These are phyloP conservation scores for Delichon dasypus DNA, from an alignment of 2,797 vertebrate species.

Conservation along the genomic window DNA sequence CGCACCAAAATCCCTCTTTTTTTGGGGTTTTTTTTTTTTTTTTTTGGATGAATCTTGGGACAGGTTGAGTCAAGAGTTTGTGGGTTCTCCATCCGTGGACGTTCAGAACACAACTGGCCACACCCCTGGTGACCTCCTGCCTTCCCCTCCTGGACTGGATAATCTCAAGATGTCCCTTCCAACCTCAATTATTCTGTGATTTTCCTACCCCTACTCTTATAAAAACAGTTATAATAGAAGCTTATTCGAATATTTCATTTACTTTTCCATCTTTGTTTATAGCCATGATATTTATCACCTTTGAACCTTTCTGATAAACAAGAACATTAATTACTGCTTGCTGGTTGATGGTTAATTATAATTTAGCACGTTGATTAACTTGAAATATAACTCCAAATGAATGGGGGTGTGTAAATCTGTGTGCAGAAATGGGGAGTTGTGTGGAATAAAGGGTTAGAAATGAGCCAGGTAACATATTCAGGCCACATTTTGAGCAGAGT, in stretches of 20 bases:
- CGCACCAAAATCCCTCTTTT: rapidly evolving
- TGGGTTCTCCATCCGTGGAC: background rate
- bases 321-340: background rate
- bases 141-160: background rate
- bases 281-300: background rate
- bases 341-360: background rate
- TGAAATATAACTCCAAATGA: background rate
- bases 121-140: background rate
- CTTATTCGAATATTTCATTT: background rate
- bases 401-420: background rate
- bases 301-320: background rate
- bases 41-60: background rate
- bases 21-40: too few species aligned
- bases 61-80: background rate
- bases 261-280: background rate
- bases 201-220: background rate
- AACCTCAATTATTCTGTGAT: background rate
- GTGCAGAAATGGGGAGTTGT: background rate
- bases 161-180: background rate
- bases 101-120: background rate
- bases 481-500: background rate
- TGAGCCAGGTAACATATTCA: background rate
- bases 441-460: conserved; percentile 21
- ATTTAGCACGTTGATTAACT: background rate
- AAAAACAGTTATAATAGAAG: background rate